These are phyloP conservation scores for Aegithalos caudatus DNA, from an alignment of 2,113 vertebrate species.

Conservation along the genomic window DNA sequence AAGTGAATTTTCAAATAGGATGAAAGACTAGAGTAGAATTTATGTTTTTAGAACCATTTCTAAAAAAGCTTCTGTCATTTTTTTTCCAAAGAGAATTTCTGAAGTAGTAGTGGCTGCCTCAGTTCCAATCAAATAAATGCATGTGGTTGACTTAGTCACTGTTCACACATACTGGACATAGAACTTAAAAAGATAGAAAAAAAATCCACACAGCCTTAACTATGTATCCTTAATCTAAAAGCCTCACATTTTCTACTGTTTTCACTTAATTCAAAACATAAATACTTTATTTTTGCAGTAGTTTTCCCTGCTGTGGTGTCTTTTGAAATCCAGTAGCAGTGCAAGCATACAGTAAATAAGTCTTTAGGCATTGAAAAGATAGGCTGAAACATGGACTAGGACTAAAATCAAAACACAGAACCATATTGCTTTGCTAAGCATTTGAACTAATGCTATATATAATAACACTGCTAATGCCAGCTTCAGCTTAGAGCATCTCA, in stretches of 20 bases:
- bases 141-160: background rate
- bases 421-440: background rate
- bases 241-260: background rate
- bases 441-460: background rate
- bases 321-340: background rate
- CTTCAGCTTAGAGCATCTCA: background rate
- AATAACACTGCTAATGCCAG: background rate
- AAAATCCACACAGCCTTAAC: background rate
- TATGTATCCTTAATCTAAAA: background rate
- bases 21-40: background rate
- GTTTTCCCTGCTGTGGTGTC: background rate
- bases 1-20: background rate
- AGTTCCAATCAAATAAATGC: background rate
- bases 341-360: background rate
- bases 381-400: background rate
- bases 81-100: background rate
- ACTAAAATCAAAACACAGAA: slow-evolving; percentile 3
- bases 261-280: background rate
- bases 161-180: background rate
- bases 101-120: background rate
- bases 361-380: background rate
- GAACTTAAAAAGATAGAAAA: background rate
- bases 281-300: background rate
- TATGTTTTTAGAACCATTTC: background rate
- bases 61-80: background rate